These are phyloP conservation scores for Enteromius trimaculatus DNA, from an alignment of 2,797 vertebrate genomes.

Conservation along the genomic window DNA sequence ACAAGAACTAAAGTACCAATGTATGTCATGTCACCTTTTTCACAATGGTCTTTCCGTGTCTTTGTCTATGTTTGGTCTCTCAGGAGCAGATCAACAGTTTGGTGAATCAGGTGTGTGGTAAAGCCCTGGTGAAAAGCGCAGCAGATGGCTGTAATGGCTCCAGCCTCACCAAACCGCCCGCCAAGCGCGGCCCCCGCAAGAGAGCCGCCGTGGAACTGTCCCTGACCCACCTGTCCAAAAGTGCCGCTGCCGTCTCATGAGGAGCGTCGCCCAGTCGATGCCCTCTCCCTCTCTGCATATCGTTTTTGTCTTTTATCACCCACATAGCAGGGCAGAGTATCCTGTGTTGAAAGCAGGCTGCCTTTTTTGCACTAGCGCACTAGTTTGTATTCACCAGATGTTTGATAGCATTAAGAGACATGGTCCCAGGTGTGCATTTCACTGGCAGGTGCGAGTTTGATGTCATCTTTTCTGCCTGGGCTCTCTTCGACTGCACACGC, in stretches of 20 bases:
- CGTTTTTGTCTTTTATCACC: conserved; percentile 72
- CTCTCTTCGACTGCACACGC: conserved; percentile 55
- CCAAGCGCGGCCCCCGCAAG: conserved; percentile 95
- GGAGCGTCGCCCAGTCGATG: conserved; percentile 59
- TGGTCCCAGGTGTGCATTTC: conserved; percentile 59
- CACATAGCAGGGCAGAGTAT: conserved; percentile 85
- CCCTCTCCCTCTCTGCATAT: conserved; percentile 59
- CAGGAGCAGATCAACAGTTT: conserved; percentile 98
- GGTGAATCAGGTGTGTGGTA: conserved; percentile 95
- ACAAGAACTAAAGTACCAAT: background rate
- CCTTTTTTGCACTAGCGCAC: conserved; percentile 99
- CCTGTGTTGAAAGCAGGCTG: conserved; percentile 91
- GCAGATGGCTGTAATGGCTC: conserved; percentile 85
- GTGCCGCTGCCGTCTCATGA: conserved; percentile 82
- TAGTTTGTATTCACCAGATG: conserved; percentile 85
- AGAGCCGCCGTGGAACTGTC: conserved; percentile 91
- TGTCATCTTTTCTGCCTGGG: conserved; percentile 58
- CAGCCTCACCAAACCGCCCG: conserved; percentile 82
- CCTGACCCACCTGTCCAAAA: conserved; percentile 89
- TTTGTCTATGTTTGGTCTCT: background rate
- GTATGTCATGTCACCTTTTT: background rate
- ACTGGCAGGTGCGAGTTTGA: conserved; percentile 32
- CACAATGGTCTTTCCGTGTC: background rate
- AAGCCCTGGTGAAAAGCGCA: conserved; percentile 85
- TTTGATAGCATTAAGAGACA: conserved; percentile 94